Evolutionary conservation across 2,797 vertebrate genomes (phyloP).

Genomic region (Sarcoramphus papa): DNA sequence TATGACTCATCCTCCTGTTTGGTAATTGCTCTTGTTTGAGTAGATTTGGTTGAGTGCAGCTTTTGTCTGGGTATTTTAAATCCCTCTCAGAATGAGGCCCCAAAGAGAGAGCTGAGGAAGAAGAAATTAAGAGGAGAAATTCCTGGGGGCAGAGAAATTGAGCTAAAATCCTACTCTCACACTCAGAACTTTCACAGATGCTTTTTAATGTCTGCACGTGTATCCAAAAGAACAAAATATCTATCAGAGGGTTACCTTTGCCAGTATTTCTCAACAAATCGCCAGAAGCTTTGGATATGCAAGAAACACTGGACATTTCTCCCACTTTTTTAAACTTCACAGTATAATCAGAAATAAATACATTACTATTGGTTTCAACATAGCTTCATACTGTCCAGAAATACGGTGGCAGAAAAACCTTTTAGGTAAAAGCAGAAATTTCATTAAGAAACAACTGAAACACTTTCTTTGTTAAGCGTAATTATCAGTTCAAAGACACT

Average conservation of each 20-base stretch:
- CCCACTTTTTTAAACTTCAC: background rate
- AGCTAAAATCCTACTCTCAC: background rate
- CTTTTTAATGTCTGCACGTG: background rate
- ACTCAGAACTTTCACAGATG: background rate
- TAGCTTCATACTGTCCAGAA: background rate
- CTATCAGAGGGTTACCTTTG: background rate
- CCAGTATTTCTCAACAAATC: background rate
- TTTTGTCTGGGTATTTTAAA: background rate
- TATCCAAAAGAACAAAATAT: background rate
- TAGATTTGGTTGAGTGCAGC: background rate
- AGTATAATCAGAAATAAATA: background rate
- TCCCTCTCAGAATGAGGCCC: background rate
- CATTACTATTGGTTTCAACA: background rate
- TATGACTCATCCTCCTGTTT: background rate
- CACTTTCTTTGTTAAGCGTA: background rate
- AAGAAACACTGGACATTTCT: background rate
- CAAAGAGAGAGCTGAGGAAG: background rate
- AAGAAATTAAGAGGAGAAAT: background rate
- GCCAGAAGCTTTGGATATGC: background rate
- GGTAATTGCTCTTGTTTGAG: background rate
- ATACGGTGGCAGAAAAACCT: background rate
- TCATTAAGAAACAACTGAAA: background rate
- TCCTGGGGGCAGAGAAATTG: background rate
- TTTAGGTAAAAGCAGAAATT: background rate
- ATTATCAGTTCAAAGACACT: constrained; percentile 10